Conservation (phyloP, 2,888 invertebrate genomes). For the Eupithecia exiguata region DNA sequence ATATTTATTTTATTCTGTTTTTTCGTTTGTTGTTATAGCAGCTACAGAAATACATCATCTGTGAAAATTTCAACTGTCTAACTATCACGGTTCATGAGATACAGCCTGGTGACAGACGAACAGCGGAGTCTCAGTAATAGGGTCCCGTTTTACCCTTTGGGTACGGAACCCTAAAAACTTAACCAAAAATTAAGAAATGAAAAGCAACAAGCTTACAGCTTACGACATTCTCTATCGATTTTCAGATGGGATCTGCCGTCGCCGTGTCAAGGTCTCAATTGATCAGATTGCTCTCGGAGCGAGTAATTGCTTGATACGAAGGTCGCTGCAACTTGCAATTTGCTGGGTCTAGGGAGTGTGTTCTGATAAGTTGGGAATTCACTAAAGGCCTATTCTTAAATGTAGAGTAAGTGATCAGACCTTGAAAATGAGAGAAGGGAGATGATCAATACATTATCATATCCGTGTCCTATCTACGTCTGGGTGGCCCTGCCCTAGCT, state of each 20-base stretch:
- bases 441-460: neutral
- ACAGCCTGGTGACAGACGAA: too few relatives aligned
- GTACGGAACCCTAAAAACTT: too few relatives aligned
- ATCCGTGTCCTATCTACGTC: neutral
- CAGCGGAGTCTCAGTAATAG: too few relatives aligned
- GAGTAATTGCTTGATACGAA: conserved; percentile 27
- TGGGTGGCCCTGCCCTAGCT: neutral
- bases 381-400: neutral
- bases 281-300: conserved; percentile 27
- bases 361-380: neutral
- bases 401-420: neutral
- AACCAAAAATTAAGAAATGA: neutral
- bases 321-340: conserved; percentile 26
- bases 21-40: too few relatives aligned
- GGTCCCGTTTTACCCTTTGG: too few relatives aligned
- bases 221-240: conserved; percentile 25
- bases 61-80: too few relatives aligned
- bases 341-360: neutral
- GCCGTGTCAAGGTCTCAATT: conserved; percentile 32
- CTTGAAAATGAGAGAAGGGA: neutral
- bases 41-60: too few relatives aligned
- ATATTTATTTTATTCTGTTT: too few relatives aligned
- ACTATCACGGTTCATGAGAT: too few relatives aligned
- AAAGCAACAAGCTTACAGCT: conserved; percentile 11
- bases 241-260: conserved; percentile 22